phyloP scores from a whole-genome alignment of 2,888 invertebrate genomes.

The Ferrisia virgata region DNA sequence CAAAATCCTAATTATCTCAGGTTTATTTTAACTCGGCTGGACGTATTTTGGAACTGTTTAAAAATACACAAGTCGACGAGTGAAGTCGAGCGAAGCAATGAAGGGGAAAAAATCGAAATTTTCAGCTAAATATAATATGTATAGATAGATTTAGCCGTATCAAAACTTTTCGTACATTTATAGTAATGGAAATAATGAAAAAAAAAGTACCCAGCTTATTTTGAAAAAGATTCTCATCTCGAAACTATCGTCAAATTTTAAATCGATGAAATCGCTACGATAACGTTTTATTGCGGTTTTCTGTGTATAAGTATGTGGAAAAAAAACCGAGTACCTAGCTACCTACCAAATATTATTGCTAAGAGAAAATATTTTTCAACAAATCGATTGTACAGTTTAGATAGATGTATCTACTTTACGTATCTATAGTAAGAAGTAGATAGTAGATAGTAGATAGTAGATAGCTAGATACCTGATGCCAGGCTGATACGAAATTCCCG shows the following conservation, averaged over 20 bases:
- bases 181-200: neutral
- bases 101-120: neutral
- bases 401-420: neutral
- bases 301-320: neutral
- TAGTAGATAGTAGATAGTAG: too few species aligned
- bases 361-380: neutral
- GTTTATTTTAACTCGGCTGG: neutral
- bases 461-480: neutral
- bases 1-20: neutral
- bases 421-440: too few species aligned
- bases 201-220: neutral
- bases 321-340: neutral
- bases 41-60: neutral
- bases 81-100: neutral
- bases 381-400: neutral
- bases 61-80: neutral
- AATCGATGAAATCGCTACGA: slow-evolving; percentile 8
- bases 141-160: neutral
- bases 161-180: neutral
- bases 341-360: neutral
- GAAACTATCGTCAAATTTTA: neutral
- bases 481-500: neutral
- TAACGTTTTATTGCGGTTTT: neutral
- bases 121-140: neutral
- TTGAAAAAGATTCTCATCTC: neutral